phyloP scores from a whole-genome alignment of 2,888 invertebrate species.

The Campoplex capitator region DNA sequence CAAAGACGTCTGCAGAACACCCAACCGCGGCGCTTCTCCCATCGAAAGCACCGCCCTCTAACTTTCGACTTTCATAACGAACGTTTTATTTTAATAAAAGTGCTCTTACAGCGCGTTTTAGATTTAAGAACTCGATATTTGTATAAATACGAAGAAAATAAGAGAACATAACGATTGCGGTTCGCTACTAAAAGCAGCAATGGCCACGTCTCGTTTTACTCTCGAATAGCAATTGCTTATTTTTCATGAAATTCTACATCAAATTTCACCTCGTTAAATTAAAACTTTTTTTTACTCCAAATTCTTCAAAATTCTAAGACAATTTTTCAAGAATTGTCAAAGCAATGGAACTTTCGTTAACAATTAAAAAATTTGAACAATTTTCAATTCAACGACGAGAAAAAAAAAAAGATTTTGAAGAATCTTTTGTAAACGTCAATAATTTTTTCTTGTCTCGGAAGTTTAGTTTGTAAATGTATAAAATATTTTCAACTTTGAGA shows the following conservation, averaged over 20 bases:
- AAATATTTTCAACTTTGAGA: too few species aligned
- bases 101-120: conserved; percentile 35
- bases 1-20: conserved; percentile 78
- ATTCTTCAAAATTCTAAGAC: too few species aligned
- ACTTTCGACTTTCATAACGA: conserved; percentile 41
- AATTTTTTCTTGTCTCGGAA: too few species aligned
- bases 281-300: too few species aligned
- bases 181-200: conserved; percentile 28
- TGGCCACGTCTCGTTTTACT: background rate
- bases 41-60: conserved; percentile 83
- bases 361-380: too few species aligned
- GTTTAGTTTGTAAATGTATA: too few species aligned
- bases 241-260: background rate
- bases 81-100: conserved; percentile 33
- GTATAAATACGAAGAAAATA: conserved; percentile 49
- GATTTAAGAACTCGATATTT: conserved; percentile 61
- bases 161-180: conserved; percentile 37
- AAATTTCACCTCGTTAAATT: background rate
- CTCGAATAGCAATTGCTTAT: background rate
- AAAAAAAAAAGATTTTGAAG: too few species aligned
- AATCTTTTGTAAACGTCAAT: too few species aligned
- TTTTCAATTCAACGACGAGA: too few species aligned
- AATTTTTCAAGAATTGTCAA: too few species aligned
- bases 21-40: conserved; percentile 79
- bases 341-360: too few species aligned